Conservation (phyloP, 2,113 vertebrate genomes). For the Tangachromis dhanisi region DNA sequence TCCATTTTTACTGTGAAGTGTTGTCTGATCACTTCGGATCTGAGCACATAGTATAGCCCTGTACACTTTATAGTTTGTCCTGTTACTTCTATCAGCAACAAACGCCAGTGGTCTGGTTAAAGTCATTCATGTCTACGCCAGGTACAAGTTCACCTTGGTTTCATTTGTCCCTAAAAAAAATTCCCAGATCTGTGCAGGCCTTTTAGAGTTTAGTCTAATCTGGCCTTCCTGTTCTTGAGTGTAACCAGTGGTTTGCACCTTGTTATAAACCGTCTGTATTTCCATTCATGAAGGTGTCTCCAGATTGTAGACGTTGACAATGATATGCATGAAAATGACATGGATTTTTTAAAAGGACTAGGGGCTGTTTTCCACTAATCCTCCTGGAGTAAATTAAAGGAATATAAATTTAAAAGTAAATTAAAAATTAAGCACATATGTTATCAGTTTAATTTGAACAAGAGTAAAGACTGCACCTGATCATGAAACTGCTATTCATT, state of each 20-base stretch:
- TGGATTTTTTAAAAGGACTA: background rate
- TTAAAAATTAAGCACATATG: background rate
- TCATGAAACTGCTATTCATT: no score
- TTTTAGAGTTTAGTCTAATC: background rate
- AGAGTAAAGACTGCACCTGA: no score
- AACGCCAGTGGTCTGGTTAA: background rate
- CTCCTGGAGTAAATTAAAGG: no score
- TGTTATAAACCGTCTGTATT: background rate
- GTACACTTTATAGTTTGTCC: accelerated
- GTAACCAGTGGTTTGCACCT: background rate
- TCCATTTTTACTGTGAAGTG: background rate
- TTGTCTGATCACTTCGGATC: accelerated
- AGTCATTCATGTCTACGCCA: no score
- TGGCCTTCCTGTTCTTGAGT: background rate
- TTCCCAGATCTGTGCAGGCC: background rate
- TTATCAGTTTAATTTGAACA: background rate
- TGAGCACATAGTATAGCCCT: background rate
- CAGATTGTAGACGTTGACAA: background rate
- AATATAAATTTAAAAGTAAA: no score
- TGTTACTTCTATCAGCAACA: background rate
- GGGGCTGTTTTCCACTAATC: background rate
- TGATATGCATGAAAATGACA: background rate
- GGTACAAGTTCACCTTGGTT: background rate
- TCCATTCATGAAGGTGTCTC: background rate
- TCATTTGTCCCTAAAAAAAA: background rate